These are phyloP conservation scores for Trachelus stipa DNA, from an alignment of 2,888 invertebrate species.

Conservation along the genomic window DNA sequence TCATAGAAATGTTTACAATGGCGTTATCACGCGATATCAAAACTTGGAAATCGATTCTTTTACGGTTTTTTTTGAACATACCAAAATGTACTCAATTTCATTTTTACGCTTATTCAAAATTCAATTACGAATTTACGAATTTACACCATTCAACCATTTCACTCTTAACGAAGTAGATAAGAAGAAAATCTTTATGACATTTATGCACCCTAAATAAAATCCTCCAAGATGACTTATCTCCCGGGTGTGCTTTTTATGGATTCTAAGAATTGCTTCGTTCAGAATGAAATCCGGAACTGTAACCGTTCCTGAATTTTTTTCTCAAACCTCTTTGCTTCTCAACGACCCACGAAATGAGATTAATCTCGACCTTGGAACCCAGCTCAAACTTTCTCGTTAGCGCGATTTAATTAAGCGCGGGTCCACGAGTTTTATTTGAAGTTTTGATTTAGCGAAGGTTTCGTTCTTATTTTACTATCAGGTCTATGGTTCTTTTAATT, in stretches of 20 bases:
- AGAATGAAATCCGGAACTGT: neutral
- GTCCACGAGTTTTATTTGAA: neutral
- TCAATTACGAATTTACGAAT: no score
- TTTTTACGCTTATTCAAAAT: neutral
- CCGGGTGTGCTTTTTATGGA: neutral
- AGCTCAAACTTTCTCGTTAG: neutral
- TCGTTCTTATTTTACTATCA: neutral
- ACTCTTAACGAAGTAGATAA: neutral
- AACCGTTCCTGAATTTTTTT: neutral
- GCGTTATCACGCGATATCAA: no score
- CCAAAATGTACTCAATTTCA: neutral
- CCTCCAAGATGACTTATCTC: neutral
- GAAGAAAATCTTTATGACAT: neutral
- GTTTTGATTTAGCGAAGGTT: neutral
- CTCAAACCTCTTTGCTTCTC: neutral
- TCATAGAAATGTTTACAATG: no score
- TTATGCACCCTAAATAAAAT: neutral
- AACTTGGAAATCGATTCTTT: neutral
- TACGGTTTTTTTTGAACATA: neutral
- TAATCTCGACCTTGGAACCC: neutral
- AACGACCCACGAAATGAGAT: neutral
- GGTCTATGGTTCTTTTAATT: neutral
- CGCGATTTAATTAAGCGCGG: neutral
- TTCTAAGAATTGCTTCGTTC: neutral
- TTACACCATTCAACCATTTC: neutral